Conservation (phyloP, 2,113 vertebrate genomes). For the Brachypteracias leptosomus region DNA sequence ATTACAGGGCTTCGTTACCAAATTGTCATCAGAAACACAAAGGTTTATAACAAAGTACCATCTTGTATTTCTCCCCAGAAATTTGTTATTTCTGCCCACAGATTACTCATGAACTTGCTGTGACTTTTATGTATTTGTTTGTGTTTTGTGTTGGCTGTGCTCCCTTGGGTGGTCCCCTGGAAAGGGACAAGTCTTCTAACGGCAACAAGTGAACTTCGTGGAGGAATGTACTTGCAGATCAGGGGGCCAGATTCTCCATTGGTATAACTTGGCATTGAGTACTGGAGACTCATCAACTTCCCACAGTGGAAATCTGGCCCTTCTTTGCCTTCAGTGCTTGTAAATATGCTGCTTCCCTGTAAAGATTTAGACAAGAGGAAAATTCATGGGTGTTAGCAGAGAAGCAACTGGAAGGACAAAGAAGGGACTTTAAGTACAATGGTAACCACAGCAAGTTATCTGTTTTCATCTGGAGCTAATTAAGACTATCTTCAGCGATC, state of each 20-base stretch:
- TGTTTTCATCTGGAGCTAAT: neutral
- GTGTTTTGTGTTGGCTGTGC: neutral
- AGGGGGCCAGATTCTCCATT: neutral
- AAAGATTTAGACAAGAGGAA: neutral
- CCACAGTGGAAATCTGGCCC: neutral
- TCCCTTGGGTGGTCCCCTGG: neutral
- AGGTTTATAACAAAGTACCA: neutral
- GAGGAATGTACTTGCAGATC: neutral
- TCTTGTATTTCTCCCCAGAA: neutral
- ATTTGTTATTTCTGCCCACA: neutral
- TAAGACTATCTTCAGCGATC: neutral
- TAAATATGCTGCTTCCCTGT: neutral
- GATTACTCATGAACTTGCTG: neutral
- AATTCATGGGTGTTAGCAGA: neutral
- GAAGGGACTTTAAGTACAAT: neutral
- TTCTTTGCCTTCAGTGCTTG: neutral
- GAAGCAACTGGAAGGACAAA: neutral
- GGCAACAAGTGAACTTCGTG: neutral
- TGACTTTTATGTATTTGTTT: neutral
- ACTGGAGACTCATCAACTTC: neutral
- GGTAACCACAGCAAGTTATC: neutral
- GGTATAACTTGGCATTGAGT: neutral
- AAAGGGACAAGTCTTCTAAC: neutral
- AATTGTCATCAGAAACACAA: neutral
- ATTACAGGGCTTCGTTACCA: neutral